Evolutionary conservation across 2,113 vertebrate species (phyloP).

Genomic region (Dicrurus megarhynchus): DNA sequence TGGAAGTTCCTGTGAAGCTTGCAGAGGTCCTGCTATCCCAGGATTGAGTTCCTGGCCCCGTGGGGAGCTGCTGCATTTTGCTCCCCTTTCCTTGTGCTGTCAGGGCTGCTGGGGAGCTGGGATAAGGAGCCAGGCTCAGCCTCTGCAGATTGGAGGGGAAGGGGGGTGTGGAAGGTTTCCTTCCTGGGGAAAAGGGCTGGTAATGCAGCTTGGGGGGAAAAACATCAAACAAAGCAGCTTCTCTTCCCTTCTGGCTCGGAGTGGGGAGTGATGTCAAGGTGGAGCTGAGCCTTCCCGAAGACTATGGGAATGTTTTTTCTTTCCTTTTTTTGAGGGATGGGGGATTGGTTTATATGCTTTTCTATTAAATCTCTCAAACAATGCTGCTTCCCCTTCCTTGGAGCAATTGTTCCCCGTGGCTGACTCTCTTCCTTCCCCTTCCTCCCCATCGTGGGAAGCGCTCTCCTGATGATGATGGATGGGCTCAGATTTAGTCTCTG

Average conservation of each 20-base stretch:
- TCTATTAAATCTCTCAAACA: neutral
- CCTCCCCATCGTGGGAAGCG: neutral
- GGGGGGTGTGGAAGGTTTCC: neutral
- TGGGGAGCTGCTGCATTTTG: neutral
- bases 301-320: neutral
- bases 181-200: slow-evolving; percentile 40
- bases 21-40: neutral
- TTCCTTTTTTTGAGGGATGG: neutral
- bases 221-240: slow-evolving; percentile 2
- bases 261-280: neutral
- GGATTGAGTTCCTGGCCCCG: neutral
- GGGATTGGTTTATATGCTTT: neutral
- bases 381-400: slow-evolving; percentile 38
- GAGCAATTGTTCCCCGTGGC: neutral
- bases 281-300: neutral
- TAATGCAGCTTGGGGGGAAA: neutral
- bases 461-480: neutral
- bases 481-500: neutral
- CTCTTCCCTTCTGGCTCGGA: neutral
- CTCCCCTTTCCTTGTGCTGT: rapidly evolving
- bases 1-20: neutral
- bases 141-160: neutral
- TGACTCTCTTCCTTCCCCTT: slow-evolving; percentile 21
- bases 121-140: neutral
- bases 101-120: neutral